Evolutionary conservation across 2,888 invertebrate genomes (phyloP).

Genomic region (Coronaproctus castanopsis): DNA sequence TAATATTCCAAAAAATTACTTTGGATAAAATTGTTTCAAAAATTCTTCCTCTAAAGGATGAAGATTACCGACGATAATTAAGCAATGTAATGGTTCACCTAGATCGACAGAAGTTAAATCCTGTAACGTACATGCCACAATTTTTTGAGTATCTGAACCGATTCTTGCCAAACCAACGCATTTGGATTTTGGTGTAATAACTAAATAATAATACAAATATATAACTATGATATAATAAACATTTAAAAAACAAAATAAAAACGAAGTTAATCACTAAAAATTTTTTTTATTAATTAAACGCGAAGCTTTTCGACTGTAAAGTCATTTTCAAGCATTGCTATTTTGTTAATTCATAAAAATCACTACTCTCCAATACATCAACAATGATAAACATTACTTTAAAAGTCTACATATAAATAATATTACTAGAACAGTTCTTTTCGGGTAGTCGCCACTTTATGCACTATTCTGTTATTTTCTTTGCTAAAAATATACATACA

Average conservation of each 20-base stretch:
- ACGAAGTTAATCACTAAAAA: not conserved
- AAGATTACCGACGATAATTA: constrained; percentile 65
- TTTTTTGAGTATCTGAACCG: constrained; percentile 57
- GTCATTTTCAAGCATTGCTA: too few species aligned
- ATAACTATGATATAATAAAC: not conserved
- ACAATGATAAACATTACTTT: too few species aligned
- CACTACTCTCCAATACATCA: too few species aligned
- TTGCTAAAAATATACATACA: too few species aligned
- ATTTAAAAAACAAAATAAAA: not conserved
- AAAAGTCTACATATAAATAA: too few species aligned
- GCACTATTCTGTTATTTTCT: too few species aligned
- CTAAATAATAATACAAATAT: constrained; percentile 25
- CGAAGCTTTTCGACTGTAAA: too few species aligned
- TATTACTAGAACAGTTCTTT: too few species aligned
- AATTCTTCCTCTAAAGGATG: constrained; percentile 87
- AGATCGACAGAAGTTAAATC: constrained; percentile 52
- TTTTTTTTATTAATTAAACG: too few species aligned
- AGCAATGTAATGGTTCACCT: constrained; percentile 81
- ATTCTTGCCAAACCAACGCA: constrained; percentile 80
- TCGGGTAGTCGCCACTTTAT: too few species aligned
- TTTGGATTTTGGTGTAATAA: constrained; percentile 35
- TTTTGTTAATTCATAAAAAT: too few species aligned
- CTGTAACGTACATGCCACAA: constrained; percentile 48
- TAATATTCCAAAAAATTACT: too few species aligned
- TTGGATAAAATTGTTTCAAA: constrained; percentile 48